Percentiles rank a stretch among this genome's conserved stretches.
Conservation (phyloP, 1,140 invertebrate genomes). For the Temnothorax longispinosus region DNA sequence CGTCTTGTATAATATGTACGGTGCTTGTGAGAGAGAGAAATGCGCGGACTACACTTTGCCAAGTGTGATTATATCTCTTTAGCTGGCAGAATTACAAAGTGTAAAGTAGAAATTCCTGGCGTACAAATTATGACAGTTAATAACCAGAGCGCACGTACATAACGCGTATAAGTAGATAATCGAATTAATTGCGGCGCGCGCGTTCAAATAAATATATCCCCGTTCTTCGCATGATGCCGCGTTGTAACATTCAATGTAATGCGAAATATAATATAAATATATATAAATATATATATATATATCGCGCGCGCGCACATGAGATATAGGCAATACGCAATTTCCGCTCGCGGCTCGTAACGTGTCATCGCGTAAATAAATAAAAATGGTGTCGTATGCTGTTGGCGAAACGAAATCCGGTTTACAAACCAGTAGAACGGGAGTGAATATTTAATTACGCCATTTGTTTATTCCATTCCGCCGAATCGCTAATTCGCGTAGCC, state of each 20-base stretch:
- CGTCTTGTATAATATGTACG: background rate
- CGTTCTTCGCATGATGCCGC: slow-evolving; percentile 29
- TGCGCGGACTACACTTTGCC: background rate
- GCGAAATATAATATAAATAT: slow-evolving; percentile 45
- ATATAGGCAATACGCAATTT: slow-evolving; percentile 60
- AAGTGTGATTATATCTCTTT: slow-evolving; percentile 52
- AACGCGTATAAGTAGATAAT: slow-evolving; percentile 55
- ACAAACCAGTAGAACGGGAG: slow-evolving; percentile 45
- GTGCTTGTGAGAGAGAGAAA: background rate
- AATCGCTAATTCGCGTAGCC: slow-evolving; percentile 52
- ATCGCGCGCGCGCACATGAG: background rate
- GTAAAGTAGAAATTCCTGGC: slow-evolving; percentile 56
- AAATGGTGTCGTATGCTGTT: slow-evolving; percentile 54
- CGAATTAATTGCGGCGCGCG: slow-evolving; percentile 59
- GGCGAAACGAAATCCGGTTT: slow-evolving; percentile 52
- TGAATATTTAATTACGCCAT: slow-evolving; percentile 62
- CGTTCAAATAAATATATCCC: slow-evolving; percentile 53
- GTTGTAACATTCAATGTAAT: slow-evolving; percentile 58
- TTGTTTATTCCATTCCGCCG: slow-evolving; percentile 56
- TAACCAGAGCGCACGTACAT: slow-evolving; percentile 52
- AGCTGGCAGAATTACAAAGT: slow-evolving; percentile 44
- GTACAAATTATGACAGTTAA: slow-evolving; percentile 55
- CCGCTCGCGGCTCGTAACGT: slow-evolving; percentile 45
- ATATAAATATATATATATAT: too few species aligned
- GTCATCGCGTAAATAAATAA: slow-evolving; percentile 61